Base-by-base conservation (phyloP, 2,888 invertebrate genomes). In the Polyommatus icarus region DNA sequence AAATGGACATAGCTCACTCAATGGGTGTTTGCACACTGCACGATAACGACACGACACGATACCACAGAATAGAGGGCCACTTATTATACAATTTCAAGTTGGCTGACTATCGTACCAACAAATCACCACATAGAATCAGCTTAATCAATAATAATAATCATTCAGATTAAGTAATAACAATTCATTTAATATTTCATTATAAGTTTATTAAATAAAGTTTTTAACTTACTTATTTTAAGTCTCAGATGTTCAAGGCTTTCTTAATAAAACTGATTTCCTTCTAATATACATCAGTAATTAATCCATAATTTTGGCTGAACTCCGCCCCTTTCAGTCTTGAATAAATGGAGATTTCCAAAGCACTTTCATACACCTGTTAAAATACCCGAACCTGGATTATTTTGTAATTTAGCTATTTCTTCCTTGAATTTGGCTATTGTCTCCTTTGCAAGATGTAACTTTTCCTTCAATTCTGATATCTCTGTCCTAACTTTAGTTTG, bases 391-490 rank as follows among this genome's bases (percentile, higher is more conserved):
- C 84, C 80, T 0, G 84, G 79, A 76, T 84, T 89, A 77, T 86
- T 91, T 79, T 94, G 93, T 36, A 93, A 32, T 79, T 92, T 93
- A 6, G 92, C 86, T 73, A 98, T 96, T 91, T 98, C 97, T 20
- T 96, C 96, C 86, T 97, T 97, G 84, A 97, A 98, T 84, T 96
- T 97, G 0, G 96, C 93, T 78, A 98, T 98, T 0, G 98, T 97
- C 87, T 98, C 98, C 82, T 97, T 97, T 0, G 98, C 97, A 36
- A 98, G 89, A 83, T 97, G 97, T 18, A 98, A 88, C 84, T 97
- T 97, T 79, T 98, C 97, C 84, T 98, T 98, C 0, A 98, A 91
- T n/a, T 97, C 96, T 2, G 95, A 92, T 77, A 99, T 98, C 88
- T 99, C 98, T 54, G 93, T 91, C 80, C 97, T 95, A 1, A 99